These are phyloP conservation scores for Agrochola macilenta DNA, from an alignment of 2,888 invertebrate genomes.

Conservation along the genomic window DNA sequence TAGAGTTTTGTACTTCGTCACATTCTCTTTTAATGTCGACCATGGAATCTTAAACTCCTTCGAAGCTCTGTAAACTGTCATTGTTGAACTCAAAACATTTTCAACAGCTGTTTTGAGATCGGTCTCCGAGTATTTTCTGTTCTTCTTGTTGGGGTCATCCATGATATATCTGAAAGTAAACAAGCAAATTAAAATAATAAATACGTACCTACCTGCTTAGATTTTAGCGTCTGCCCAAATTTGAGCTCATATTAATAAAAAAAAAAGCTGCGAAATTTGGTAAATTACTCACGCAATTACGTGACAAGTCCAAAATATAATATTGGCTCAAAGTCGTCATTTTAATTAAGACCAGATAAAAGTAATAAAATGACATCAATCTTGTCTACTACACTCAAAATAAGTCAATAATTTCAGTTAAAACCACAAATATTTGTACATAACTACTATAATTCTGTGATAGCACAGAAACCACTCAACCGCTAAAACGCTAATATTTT, in stretches of 20 bases:
- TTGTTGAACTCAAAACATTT: slow-evolving; percentile 18
- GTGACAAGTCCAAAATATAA: slow-evolving; percentile 4
- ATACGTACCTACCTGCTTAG: slow-evolving; percentile 14
- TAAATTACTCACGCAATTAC: slow-evolving; percentile 16
- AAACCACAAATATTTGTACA: slow-evolving; percentile 9
- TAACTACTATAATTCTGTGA: slow-evolving; percentile 16
- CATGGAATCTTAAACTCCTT: slow-evolving; percentile 41
- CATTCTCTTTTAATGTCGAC: slow-evolving; percentile 46
- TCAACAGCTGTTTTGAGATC: slow-evolving; percentile 21
- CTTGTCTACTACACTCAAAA: slow-evolving; percentile 4
- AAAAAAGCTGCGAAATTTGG: slow-evolving; percentile 4
- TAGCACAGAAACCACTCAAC: slow-evolving; percentile 12
- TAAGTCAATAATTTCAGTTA: slow-evolving; percentile 10
- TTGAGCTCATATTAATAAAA: slow-evolving; percentile 11
- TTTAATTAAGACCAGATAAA: slow-evolving; percentile 4
- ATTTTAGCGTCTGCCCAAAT: slow-evolving; percentile 21
- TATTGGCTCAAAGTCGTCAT: slow-evolving; percentile 5
- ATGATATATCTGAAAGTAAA: slow-evolving; percentile 23
- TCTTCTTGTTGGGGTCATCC: slow-evolving; percentile 15
- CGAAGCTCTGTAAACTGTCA: slow-evolving; percentile 28
- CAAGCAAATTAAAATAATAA: slow-evolving; percentile 15
- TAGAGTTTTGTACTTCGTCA: slow-evolving; percentile 31
- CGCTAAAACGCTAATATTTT: slow-evolving; percentile 8
- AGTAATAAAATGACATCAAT: slow-evolving; percentile 9
- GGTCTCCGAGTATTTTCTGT: slow-evolving; percentile 13